Base-by-base conservation (phyloP, 2,888 invertebrate species). In the Cancer borealis region DNA sequence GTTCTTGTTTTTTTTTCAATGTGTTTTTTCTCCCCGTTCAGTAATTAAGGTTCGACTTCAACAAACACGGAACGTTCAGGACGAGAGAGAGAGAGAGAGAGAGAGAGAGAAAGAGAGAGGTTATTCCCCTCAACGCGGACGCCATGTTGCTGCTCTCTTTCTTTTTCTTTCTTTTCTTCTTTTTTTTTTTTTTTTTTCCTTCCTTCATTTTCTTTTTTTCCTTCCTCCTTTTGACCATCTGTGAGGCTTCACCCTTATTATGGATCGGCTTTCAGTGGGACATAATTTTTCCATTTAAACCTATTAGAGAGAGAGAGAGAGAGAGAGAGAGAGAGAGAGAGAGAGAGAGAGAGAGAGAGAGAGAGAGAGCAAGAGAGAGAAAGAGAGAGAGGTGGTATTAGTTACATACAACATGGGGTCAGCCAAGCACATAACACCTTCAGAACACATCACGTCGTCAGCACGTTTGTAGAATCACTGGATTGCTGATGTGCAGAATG, bases 301-400 rank as follows among this genome's bases (percentile, higher is more conserved):
- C 4, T 6, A 26, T 10, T 4, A 79, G 79, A 79, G 79, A 79
- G 79, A 79, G 79, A 79, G 79, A 79, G 79, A 79, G 79, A 79
- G 79, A 79, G 79, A 79, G 79, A 79, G 79, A 79, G 79, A 79
- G 79, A 26, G n/a, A 79, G 79, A 79, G 79, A 79, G 79, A 79
- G 79, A 79, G 79, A 79, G 79, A 79, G 79, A 79, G 79, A 79
- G 79, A 79, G 79, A 79, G 79, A 79, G 79, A 79, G 79, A 79
- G 79, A 79, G 79, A 79, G 79, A 79, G 79, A 79, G 79, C 26
- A 26, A 79, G 79, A 79, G 79, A 79, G 79, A 79, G 79, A 79
- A 26, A 73, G 79, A 79, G 79, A 79, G 79, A 79, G 39, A 66
- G 66, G n/a, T 21, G n/a, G 4, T n/a, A 6, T 3, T 17, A 1